Conservation (phyloP, 1,140 invertebrate genomes). For the Popillia japonica region DNA sequence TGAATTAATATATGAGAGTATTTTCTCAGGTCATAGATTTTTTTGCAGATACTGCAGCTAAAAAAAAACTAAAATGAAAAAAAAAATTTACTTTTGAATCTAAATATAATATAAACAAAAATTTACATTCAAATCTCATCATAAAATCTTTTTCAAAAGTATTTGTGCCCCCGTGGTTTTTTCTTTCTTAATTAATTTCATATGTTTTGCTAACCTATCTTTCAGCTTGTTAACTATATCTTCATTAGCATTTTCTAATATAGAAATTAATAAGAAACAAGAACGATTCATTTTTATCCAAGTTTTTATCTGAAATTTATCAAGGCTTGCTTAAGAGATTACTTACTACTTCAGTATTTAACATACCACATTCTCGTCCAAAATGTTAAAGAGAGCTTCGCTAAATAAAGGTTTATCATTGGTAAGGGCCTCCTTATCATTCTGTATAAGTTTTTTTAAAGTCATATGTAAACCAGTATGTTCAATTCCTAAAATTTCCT, state of each 20-base stretch:
- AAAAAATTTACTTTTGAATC: background rate
- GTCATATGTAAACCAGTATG: slow-evolving; percentile 81
- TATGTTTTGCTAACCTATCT: slow-evolving; percentile 48
- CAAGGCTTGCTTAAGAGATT: slow-evolving; percentile 29
- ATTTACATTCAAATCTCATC: background rate
- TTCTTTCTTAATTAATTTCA: slow-evolving; percentile 59
- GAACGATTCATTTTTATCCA: slow-evolving; percentile 70
- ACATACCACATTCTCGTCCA: slow-evolving; percentile 69
- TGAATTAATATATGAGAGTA: no score
- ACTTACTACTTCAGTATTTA: slow-evolving; percentile 39
- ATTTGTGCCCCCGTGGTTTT: slow-evolving; percentile 63
- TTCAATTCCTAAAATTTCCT: slow-evolving; percentile 72
- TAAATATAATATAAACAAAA: background rate
- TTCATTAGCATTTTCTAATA: slow-evolving; percentile 62
- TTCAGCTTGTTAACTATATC: slow-evolving; percentile 52
- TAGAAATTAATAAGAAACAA: slow-evolving; percentile 68
- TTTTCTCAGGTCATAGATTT: no score
- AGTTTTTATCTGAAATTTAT: slow-evolving; percentile 56
- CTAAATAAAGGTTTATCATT: slow-evolving; percentile 61
- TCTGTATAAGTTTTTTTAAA: slow-evolving; percentile 79
- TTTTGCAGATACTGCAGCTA: no score
- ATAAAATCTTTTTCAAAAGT: slow-evolving; percentile 62
- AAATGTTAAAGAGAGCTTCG: slow-evolving; percentile 58
- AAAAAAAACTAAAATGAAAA: background rate
- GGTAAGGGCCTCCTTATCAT: slow-evolving; percentile 65